Percentiles rank a stretch among this genome's conserved stretches.
These are phyloP conservation scores for Petrolisthes cinctipes DNA, from an alignment of 2,888 invertebrate species.

Conservation along the genomic window DNA sequence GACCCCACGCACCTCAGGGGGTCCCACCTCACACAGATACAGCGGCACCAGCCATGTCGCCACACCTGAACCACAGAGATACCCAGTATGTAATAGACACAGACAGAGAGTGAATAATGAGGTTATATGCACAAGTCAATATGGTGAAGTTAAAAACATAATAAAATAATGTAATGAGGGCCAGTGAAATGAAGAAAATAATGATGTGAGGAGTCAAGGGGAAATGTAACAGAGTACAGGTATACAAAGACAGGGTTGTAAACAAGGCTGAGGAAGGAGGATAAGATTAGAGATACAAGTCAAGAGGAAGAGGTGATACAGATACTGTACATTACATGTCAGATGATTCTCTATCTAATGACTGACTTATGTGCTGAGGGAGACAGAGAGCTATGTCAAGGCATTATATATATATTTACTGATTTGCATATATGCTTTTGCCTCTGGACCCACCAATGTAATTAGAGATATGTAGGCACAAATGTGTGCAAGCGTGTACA, in stretches of 20 bases:
- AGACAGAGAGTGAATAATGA: not conserved
- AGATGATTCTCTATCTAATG: too few relatives aligned
- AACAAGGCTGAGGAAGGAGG: not conserved
- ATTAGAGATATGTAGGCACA: too few relatives aligned
- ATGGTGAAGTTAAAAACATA: not conserved
- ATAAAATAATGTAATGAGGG: conserved; percentile 23
- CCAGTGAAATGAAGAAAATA: conserved; percentile 17
- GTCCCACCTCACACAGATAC: conserved; percentile 91
- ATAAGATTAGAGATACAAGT: not conserved
- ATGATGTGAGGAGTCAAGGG: not conserved
- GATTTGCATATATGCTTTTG: too few relatives aligned
- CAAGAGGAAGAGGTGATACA: too few relatives aligned
- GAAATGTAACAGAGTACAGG: not conserved
- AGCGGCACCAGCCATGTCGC: conserved; percentile 89
- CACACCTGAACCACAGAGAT: conserved; percentile 22
- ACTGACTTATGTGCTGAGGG: too few relatives aligned
- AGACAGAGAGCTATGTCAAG: too few relatives aligned
- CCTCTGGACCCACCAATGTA: too few relatives aligned
- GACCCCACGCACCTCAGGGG: conserved; percentile 82
- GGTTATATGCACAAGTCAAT: not conserved
- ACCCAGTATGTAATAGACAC: not conserved
- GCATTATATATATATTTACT: too few relatives aligned
- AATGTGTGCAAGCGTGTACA: too few relatives aligned
- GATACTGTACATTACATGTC: too few relatives aligned
- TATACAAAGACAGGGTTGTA: not conserved